Conservation (phyloP, 2,797 vertebrate species). For the Poeciliopsis infans region DNA sequence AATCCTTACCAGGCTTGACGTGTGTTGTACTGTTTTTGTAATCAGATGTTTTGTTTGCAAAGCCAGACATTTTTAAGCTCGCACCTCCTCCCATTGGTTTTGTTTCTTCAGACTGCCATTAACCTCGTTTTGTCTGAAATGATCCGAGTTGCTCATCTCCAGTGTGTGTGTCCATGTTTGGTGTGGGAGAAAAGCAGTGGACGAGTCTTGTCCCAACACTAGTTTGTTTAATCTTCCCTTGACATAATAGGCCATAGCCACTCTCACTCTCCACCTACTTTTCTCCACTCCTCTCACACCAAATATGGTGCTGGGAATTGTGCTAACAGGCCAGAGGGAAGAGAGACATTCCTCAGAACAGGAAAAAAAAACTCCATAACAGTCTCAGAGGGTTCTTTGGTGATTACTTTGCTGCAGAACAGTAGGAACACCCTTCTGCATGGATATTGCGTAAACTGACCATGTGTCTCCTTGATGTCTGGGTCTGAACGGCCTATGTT, state of each 20-base stretch:
- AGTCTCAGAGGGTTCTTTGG: conserved; percentile 44
- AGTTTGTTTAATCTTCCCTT: conserved; percentile 77
- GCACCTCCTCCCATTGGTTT: conserved; percentile 19
- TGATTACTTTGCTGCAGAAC: conserved; percentile 29
- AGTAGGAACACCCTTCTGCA: conserved; percentile 19
- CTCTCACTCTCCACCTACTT: conserved; percentile 71
- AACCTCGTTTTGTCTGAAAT: conserved; percentile 67
- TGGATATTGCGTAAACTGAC: conserved; percentile 39
- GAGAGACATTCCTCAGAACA: conserved; percentile 82
- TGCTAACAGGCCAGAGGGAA: conserved; percentile 75
- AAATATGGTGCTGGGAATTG: conserved; percentile 85
- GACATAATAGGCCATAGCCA: conserved; percentile 72
- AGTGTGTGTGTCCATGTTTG: conserved; percentile 78
- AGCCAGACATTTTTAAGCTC: conserved; percentile 19
- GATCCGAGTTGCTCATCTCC: conserved; percentile 46
- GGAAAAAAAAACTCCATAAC: conserved; percentile 69
- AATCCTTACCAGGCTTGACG: conserved; percentile 32
- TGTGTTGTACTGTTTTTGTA: conserved; percentile 54
- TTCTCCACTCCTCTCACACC: conserved; percentile 80
- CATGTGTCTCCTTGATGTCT: not conserved
- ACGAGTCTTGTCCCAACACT: conserved; percentile 59
- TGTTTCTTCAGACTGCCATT: conserved; percentile 47
- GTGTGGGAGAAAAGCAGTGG: conserved; percentile 50
- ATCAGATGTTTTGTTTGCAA: conserved; percentile 10
- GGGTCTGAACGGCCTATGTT: conserved; percentile 5